Evolutionary conservation across 2,888 invertebrate genomes (phyloP).

Genomic region (Aspidiotus destructor): DNA sequence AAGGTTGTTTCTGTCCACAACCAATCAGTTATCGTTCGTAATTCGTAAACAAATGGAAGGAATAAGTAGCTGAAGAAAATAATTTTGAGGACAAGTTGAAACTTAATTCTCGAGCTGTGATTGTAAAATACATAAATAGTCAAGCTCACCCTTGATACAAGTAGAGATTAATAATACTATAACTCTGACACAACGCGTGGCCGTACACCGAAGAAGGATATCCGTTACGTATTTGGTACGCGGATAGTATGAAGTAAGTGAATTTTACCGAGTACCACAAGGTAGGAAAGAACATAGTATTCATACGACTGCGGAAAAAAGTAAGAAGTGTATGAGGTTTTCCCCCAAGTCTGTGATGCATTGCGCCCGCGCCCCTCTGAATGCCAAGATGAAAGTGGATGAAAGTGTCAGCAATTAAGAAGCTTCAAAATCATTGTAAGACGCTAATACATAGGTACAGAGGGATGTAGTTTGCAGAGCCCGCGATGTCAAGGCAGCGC

Average conservation of each 20-base stretch:
- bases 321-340: too few relatives aligned
- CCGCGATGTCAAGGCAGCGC: too few relatives aligned
- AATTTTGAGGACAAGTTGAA: background rate
- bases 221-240: constrained; percentile 35
- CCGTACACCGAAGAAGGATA: constrained; percentile 30
- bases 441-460: too few relatives aligned
- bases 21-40: constrained; percentile 34
- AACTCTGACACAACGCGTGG: constrained; percentile 33
- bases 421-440: too few relatives aligned
- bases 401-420: too few relatives aligned
- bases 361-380: too few relatives aligned
- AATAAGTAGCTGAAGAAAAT: constrained; percentile 30
- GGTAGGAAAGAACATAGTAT: constrained; percentile 13
- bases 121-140: background rate
- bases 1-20: constrained; percentile 34
- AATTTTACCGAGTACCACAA: constrained; percentile 19
- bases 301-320: constrained; percentile 9
- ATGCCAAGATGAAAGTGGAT: too few relatives aligned
- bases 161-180: constrained; percentile 31
- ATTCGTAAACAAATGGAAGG: constrained; percentile 35
- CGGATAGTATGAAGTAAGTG: constrained; percentile 34
- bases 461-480: too few relatives aligned
- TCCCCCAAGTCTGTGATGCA: too few relatives aligned
- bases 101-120: background rate
- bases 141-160: constrained; percentile 30